These are phyloP conservation scores for Prionchulus punctatus DNA, from an alignment of 2,888 invertebrate species.

Conservation along the genomic window DNA sequence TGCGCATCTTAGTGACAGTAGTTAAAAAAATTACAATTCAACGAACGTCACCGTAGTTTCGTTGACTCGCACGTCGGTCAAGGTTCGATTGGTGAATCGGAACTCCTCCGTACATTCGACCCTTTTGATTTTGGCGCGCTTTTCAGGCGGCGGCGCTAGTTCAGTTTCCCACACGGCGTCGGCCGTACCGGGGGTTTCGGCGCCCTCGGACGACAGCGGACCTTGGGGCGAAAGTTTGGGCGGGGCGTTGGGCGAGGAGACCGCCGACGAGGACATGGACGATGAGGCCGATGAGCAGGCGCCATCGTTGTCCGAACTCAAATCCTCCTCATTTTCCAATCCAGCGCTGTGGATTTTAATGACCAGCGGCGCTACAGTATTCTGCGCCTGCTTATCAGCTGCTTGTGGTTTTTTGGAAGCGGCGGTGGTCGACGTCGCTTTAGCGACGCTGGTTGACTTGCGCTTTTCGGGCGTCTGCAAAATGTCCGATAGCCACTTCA, in stretches of 20 bases:
- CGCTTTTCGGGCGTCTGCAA: too few species aligned
- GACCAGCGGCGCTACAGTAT: conserved; percentile 3
- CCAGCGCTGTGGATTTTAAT: conserved; percentile 1
- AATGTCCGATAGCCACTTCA: too few species aligned
- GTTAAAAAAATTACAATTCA: neutral
- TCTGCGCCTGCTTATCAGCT: too few species aligned
- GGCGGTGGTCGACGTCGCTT: too few species aligned
- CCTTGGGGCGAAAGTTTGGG: neutral
- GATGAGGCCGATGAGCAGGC: neutral
- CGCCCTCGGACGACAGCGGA: neutral
- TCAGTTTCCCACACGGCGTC: neutral
- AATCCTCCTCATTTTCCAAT: neutral
- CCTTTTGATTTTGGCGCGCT: neutral
- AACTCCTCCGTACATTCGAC: neutral
- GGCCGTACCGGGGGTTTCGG: too few species aligned
- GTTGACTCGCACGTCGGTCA: conserved; percentile 4
- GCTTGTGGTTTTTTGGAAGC: too few species aligned
- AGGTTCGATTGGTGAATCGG: neutral
- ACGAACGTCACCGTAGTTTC: conserved; percentile 3
- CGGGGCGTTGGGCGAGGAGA: neutral
- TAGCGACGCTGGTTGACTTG: too few species aligned
- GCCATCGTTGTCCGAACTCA: neutral
- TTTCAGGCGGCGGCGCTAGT: too few species aligned
- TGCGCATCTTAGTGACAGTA: too few species aligned
- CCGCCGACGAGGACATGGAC: neutral